These are phyloP conservation scores for Parascotia fuliginaria DNA, from an alignment of 2,888 invertebrate genomes.

Conservation along the genomic window DNA sequence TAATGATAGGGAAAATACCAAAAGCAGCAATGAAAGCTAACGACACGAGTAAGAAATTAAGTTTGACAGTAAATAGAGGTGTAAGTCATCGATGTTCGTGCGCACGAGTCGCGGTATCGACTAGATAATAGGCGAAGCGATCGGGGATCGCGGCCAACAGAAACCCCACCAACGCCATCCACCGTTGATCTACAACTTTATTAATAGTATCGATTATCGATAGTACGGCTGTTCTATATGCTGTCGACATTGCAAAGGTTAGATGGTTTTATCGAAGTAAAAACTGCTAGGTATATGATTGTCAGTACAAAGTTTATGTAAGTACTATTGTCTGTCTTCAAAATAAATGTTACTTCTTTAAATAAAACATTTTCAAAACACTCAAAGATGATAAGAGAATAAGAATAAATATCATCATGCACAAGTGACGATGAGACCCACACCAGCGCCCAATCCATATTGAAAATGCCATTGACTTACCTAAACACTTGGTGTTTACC, in stretches of 20 bases:
- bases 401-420: too few species aligned
- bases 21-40: conserved; percentile 61
- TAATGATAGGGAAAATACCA: conserved; percentile 35
- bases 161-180: conserved; percentile 59
- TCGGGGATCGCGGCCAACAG: conserved; percentile 62
- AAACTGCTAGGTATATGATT: too few species aligned
- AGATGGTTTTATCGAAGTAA: too few species aligned
- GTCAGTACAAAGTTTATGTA: too few species aligned
- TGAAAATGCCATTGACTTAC: too few species aligned
- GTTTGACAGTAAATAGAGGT: conserved; percentile 83
- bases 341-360: too few species aligned
- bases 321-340: too few species aligned
- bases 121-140: conserved; percentile 75
- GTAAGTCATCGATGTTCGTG: conserved; percentile 84
- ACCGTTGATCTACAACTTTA: conserved; percentile 63
- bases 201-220: conserved; percentile 61
- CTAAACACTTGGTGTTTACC: too few species aligned
- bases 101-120: conserved; percentile 80
- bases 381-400: too few species aligned
- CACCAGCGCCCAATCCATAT: too few species aligned
- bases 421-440: too few species aligned
- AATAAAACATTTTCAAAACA: too few species aligned
- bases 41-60: conserved; percentile 81
- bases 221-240: conserved; percentile 35
- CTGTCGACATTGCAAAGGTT: conserved; percentile 11